A percentile compares a stretch with the other conserved stretches of the same genome.
Evolutionary conservation across 2,113 vertebrate genomes (phyloP).

Genomic region (Nesospiza acunhae): DNA sequence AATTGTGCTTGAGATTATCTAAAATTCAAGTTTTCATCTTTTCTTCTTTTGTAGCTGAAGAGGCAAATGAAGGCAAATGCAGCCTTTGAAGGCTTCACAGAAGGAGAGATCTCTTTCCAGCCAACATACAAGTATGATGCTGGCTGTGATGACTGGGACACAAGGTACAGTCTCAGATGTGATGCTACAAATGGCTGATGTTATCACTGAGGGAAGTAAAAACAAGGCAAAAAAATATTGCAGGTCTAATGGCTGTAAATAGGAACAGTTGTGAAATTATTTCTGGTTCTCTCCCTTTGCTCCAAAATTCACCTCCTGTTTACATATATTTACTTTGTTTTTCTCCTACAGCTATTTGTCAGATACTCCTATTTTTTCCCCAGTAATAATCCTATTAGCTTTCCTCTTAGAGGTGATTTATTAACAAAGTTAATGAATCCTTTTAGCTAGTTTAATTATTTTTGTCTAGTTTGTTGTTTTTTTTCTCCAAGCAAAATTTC

Average conservation of each 20-base stretch:
- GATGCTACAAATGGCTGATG: neutral
- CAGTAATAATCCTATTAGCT: neutral
- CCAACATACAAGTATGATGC: conserved; percentile 97
- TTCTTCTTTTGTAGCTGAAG: conserved; percentile 78
- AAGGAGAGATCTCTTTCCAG: conserved; percentile 90
- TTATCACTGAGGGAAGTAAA: neutral
- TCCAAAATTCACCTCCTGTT: neutral
- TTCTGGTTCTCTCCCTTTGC: neutral
- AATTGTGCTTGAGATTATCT: neutral
- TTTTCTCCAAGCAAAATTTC: neutral
- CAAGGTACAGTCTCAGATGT: conserved; percentile 78
- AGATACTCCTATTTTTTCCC: neutral
- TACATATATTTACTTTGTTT: neutral
- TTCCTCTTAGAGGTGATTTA: neutral
- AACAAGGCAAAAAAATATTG: neutral
- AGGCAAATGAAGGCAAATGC: conserved; percentile 85
- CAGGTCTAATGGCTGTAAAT: neutral
- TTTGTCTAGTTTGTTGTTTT: neutral
- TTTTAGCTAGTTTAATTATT: neutral
- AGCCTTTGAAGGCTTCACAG: conserved; percentile 89
- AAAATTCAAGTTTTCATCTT: neutral
- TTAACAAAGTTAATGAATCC: neutral
- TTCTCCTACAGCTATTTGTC: neutral
- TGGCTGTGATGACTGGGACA: conserved; percentile 93
- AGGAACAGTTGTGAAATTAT: neutral